phyloP scores from a whole-genome alignment of 2,888 invertebrate genomes.

The Aleiodes leptofemur region DNA sequence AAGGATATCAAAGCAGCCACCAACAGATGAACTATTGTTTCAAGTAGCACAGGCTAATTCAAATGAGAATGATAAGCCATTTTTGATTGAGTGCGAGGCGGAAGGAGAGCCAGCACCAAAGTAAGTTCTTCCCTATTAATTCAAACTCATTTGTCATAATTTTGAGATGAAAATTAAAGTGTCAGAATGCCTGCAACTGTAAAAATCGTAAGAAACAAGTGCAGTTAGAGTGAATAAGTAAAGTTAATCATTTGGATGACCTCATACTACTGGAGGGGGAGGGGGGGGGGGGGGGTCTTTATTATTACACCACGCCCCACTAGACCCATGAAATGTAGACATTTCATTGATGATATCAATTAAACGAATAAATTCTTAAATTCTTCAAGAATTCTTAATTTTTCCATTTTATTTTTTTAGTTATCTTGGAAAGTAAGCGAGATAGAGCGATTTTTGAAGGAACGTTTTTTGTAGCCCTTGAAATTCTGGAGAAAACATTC shows the following conservation, averaged over 20 bases:
- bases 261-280: constrained; percentile 69
- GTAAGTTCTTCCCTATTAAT: constrained; percentile 78
- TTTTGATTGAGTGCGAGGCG: constrained; percentile 97
- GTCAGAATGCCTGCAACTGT: neutral
- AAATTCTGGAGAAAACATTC: too few species aligned
- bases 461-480: too few species aligned
- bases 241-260: constrained; percentile 72
- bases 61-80: constrained; percentile 93
- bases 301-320: constrained; percentile 66
- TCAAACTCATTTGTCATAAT: constrained; percentile 5
- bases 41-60: constrained; percentile 88
- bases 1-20: constrained; percentile 93
- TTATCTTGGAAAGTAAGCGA: too few species aligned
- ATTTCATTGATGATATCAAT: neutral
- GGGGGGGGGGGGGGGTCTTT: constrained; percentile 62
- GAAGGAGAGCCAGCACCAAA: constrained; percentile 95
- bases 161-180: neutral
- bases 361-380: neutral
- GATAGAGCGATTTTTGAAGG: too few species aligned
- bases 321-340: neutral
- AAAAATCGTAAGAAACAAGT: constrained; percentile 46
- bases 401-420: too few species aligned
- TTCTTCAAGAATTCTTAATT: neutral
- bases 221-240: constrained; percentile 65
- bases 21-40: constrained; percentile 92